These are phyloP conservation scores for Chaetophractus vellerosus DNA, from an alignment of 2,797 vertebrate genomes.

Conservation along the genomic window DNA sequence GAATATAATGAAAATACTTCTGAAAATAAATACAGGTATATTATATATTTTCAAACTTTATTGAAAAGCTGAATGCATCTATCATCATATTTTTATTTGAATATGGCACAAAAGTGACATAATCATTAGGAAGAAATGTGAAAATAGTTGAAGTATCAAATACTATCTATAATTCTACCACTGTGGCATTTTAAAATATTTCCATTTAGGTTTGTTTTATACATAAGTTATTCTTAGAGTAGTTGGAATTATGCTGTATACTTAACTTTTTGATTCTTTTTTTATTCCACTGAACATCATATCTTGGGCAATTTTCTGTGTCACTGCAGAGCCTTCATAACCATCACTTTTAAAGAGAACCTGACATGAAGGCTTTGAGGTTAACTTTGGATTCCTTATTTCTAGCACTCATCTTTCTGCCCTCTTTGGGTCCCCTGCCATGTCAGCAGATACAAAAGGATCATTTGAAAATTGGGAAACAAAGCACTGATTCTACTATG, in stretches of 20 bases:
- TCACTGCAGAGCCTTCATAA: neutral
- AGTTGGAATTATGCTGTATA: neutral
- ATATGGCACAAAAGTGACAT: neutral
- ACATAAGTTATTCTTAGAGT: neutral
- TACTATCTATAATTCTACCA: neutral
- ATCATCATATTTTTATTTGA: neutral
- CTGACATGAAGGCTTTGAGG: neutral
- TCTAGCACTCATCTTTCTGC: neutral
- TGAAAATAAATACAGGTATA: neutral
- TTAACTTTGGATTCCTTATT: constrained; percentile 19
- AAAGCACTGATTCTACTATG: neutral
- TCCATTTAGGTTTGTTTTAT: neutral
- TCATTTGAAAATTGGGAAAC: neutral
- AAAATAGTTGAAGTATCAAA: neutral
- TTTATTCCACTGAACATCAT: neutral
- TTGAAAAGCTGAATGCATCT: neutral
- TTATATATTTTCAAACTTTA: neutral
- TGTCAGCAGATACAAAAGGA: neutral
- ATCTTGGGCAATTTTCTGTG: neutral
- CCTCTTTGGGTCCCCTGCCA: neutral
- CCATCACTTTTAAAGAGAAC: neutral
- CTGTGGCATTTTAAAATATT: neutral
- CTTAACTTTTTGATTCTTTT: neutral
- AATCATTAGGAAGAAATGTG: neutral
- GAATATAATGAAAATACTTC: neutral